These are phyloP conservation scores for Odontocerum albicorne DNA, from an alignment of 2,888 invertebrate genomes.

Conservation along the genomic window DNA sequence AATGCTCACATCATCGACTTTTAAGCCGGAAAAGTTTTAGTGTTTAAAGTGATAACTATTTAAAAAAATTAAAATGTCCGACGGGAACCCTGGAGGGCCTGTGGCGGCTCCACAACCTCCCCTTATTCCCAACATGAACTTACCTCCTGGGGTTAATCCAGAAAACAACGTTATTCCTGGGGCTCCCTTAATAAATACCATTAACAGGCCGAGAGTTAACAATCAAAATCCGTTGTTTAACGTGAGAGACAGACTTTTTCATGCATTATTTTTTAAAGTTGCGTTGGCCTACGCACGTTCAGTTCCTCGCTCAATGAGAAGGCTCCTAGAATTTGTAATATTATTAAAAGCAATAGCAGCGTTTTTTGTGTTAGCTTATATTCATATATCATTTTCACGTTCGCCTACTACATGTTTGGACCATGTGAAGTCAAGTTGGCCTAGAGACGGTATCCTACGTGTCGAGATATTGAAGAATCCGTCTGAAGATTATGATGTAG, in stretches of 20 bases:
- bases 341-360: constrained; percentile 77
- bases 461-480: constrained; percentile 82
- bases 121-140: constrained; percentile 44
- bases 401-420: constrained; percentile 92
- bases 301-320: constrained; percentile 80
- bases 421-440: constrained; percentile 88
- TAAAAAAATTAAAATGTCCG: constrained; percentile 18
- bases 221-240: constrained; percentile 78
- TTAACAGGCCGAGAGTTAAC: constrained; percentile 59
- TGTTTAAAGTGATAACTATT: background rate
- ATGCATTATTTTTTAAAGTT: constrained; percentile 91
- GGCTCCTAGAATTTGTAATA: constrained; percentile 82
- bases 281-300: constrained; percentile 90
- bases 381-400: constrained; percentile 92
- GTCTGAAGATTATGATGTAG: constrained; percentile 73
- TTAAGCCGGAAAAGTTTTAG: constrained; percentile 13
- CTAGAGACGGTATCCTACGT: constrained; percentile 89
- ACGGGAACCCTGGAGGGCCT: constrained; percentile 25
- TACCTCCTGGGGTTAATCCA: constrained; percentile 54
- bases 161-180: constrained; percentile 58
- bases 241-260: constrained; percentile 89
- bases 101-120: constrained; percentile 17
- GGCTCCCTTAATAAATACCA: constrained; percentile 57
- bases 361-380: constrained; percentile 90
- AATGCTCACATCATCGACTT: constrained; percentile 13